Percentiles rank a stretch among this genome's conserved stretches.
phyloP scores from a whole-genome alignment of 1,140 invertebrate species.

The Cataglyphis hispanica region DNA sequence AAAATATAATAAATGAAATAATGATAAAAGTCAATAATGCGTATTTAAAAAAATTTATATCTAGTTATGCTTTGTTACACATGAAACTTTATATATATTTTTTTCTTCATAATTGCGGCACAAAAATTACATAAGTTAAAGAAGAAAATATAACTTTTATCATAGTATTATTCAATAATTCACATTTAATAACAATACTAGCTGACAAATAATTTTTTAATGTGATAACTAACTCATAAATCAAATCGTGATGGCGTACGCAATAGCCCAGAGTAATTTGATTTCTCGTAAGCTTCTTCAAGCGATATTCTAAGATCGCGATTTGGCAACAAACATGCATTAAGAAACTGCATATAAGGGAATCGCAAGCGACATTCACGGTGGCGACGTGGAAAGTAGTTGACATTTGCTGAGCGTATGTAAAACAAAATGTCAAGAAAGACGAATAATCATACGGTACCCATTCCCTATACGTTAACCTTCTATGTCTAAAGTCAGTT shows the following conservation, averaged over 20 bases:
- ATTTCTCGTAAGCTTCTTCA: neutral
- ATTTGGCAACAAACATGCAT: constrained; percentile 65
- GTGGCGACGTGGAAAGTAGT: neutral
- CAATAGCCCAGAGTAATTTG: neutral
- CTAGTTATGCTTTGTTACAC: neutral
- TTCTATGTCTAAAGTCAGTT: constrained; percentile 40
- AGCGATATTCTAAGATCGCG: constrained; percentile 64
- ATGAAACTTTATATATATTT: neutral
- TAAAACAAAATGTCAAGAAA: neutral
- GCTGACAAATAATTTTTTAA: neutral
- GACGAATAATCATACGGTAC: constrained; percentile 56
- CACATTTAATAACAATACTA: neutral
- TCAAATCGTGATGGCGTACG: constrained; percentile 34
- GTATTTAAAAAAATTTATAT: neutral
- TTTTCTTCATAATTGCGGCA: neutral
- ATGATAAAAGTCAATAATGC: neutral
- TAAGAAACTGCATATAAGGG: constrained; percentile 60
- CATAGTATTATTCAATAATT: neutral
- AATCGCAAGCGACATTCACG: constrained; percentile 52
- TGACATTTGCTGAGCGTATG: constrained; percentile 51
- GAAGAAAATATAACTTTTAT: neutral
- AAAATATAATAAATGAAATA: neutral
- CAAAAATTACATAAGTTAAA: no score
- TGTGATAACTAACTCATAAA: constrained; percentile 46
- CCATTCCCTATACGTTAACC: constrained; percentile 42